Evolutionary conservation across 2,888 invertebrate genomes (phyloP).

Genomic region (Pantelozetes paolii): DNA sequence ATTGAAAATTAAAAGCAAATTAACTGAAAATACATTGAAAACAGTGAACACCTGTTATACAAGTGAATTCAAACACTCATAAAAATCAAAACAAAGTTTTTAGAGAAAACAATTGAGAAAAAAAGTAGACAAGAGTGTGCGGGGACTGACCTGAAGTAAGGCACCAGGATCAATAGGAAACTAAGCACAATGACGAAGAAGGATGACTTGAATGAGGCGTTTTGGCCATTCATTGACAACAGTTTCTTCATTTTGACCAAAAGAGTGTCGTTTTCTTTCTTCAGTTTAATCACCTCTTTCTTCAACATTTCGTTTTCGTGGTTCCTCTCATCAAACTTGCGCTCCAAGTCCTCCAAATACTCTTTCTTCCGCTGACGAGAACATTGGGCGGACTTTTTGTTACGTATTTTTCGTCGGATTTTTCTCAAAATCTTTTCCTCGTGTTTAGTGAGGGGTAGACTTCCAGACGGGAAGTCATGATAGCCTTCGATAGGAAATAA

Average conservation of each 20-base stretch:
- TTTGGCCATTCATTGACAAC: slow-evolving; percentile 31
- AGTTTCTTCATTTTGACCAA: slow-evolving; percentile 35
- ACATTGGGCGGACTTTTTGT: slow-evolving; percentile 44
- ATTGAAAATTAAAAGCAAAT: background rate
- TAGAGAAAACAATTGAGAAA: background rate
- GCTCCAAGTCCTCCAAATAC: slow-evolving; percentile 44
- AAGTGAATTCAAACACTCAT: background rate
- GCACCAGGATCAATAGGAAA: slow-evolving; percentile 41
- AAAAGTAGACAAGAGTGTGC: too few relatives aligned
- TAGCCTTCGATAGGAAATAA: slow-evolving; percentile 40
- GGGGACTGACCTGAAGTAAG: slow-evolving; percentile 42
- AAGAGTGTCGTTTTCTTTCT: slow-evolving; percentile 41
- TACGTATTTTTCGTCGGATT: slow-evolving; percentile 45
- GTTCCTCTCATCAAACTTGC: slow-evolving; percentile 39
- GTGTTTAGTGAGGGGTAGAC: slow-evolving; percentile 40
- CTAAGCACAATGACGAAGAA: slow-evolving; percentile 39
- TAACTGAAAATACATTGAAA: background rate
- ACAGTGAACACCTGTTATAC: slow-evolving; percentile 7
- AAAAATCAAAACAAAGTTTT: background rate
- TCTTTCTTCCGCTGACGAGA: slow-evolving; percentile 45
- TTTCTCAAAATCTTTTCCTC: slow-evolving; percentile 45
- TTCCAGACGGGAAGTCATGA: slow-evolving; percentile 41
- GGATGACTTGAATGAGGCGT: slow-evolving; percentile 41
- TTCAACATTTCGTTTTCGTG: slow-evolving; percentile 40
- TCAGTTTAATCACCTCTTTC: slow-evolving; percentile 40